These are phyloP conservation scores for Zootoca vivipara DNA, from an alignment of 2,113 vertebrate species.

Conservation along the genomic window DNA sequence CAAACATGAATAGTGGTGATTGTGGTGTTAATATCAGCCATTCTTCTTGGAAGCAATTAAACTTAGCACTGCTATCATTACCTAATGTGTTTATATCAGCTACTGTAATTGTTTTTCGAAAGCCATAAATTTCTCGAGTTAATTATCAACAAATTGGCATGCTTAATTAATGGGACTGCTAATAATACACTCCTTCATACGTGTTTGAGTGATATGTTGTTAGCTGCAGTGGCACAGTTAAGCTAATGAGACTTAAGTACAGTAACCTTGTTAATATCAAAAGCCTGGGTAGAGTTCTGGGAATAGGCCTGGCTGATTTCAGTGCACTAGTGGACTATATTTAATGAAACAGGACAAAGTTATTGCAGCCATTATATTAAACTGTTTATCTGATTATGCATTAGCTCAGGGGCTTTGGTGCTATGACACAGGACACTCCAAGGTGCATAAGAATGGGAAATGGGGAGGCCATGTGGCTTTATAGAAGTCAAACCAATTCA, in stretches of 20 bases:
- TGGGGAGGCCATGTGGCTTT: background rate
- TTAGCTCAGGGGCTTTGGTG: background rate
- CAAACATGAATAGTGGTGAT: constrained; percentile 50
- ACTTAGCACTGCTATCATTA: constrained; percentile 57
- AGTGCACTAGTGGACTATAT: background rate
- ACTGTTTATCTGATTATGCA: background rate
- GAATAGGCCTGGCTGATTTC: background rate
- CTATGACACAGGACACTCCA: background rate
- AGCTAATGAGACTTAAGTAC: constrained; percentile 36
- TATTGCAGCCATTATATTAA: background rate
- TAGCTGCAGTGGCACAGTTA: constrained; percentile 33
- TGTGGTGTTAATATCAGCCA: constrained; percentile 54
- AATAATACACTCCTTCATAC: constrained; percentile 51
- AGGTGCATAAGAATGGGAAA: background rate
- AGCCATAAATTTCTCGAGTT: constrained; percentile 69
- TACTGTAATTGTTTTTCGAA: constrained; percentile 66
- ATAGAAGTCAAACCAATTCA: background rate
- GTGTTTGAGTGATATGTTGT: constrained; percentile 45
- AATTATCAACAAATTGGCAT: constrained; percentile 71
- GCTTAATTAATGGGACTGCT: constrained; percentile 65
- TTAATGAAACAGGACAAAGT: background rate
- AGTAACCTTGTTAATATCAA: constrained; percentile 18
- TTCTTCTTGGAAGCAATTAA: constrained; percentile 69
- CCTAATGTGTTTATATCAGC: constrained; percentile 65
- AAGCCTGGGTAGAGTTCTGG: background rate